These are phyloP conservation scores for Pogonocichla stellata DNA, from an alignment of 2,113 vertebrate species.

Conservation along the genomic window DNA sequence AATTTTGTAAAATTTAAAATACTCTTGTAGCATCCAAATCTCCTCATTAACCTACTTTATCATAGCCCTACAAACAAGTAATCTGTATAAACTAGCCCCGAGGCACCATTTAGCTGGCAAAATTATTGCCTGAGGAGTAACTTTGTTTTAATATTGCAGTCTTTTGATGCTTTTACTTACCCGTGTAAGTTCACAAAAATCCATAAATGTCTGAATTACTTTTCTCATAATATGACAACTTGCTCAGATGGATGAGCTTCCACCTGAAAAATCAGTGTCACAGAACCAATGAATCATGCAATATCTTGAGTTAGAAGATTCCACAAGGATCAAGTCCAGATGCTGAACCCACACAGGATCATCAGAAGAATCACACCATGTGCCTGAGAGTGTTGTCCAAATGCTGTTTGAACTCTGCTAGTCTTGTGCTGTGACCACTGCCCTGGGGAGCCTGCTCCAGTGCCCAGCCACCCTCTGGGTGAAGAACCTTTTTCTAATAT, in stretches of 20 bases:
- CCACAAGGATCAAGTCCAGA: too few species aligned
- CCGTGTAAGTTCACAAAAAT: not conserved
- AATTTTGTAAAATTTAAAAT: not conserved
- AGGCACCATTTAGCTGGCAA: not conserved
- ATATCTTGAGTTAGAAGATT: not conserved
- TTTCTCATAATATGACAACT: not conserved
- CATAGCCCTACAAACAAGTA: not conserved
- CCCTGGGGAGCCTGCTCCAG: too few species aligned
- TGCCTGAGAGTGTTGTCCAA: not conserved
- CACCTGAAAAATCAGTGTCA: not conserved
- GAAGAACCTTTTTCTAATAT: too few species aligned
- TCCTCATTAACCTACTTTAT: not conserved
- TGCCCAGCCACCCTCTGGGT: too few species aligned
- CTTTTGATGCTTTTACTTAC: not conserved
- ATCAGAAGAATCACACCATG: not conserved
- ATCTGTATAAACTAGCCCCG: not conserved
- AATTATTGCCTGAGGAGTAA: not conserved
- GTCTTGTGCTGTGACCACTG: too few species aligned
- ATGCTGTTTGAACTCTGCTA: not conserved
- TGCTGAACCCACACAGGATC: rapidly evolving
- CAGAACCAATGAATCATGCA: not conserved
- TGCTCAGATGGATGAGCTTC: not conserved
- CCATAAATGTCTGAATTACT: not conserved
- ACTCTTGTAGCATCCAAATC: not conserved
- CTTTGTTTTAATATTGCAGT: not conserved